Conservation (phyloP, 2,113 vertebrate genomes). For the Cisticola juncidis region DNA sequence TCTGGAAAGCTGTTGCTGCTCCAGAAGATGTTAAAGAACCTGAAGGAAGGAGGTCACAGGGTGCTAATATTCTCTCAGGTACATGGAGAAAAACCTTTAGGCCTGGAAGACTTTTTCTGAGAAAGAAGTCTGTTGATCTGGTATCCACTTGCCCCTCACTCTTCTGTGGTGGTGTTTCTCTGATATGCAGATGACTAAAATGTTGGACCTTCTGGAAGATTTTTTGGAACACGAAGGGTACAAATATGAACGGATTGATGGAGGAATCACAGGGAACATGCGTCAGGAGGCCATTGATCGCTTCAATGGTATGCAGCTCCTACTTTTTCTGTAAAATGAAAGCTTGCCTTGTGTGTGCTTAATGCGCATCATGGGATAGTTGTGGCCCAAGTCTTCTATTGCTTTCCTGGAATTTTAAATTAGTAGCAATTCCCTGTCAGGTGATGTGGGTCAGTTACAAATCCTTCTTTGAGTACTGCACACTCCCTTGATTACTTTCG, state of each 20-base stretch:
- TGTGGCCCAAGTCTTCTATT: not conserved
- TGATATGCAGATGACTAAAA: conserved; percentile 91
- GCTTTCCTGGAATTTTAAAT: not conserved
- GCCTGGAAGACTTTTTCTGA: not conserved
- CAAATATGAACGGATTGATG: conserved; percentile 96
- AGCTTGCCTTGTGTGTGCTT: not conserved
- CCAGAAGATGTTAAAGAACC: conserved; percentile 94
- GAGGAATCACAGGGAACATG: conserved; percentile 94
- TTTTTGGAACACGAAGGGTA: conserved; percentile 96
- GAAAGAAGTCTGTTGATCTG: not conserved
- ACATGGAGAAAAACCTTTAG: not conserved
- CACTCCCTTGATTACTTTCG: not conserved
- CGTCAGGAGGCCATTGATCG: conserved; percentile 97
- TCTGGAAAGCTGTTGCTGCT: conserved; percentile 92
- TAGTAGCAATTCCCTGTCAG: not conserved
- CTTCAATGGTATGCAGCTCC: conserved; percentile 84
- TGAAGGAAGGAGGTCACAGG: conserved; percentile 93
- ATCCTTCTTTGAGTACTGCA: not conserved
- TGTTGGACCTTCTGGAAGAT: conserved; percentile 95
- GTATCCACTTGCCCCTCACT: not conserved
- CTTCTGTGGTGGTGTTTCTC: not conserved
- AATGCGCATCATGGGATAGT: not conserved
- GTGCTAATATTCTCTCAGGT: conserved; percentile 99
- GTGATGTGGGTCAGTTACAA: not conserved
- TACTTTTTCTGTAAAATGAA: not conserved